Evolutionary conservation across 2,113 vertebrate species (phyloP).

Genomic region (Apteryx owenii): DNA sequence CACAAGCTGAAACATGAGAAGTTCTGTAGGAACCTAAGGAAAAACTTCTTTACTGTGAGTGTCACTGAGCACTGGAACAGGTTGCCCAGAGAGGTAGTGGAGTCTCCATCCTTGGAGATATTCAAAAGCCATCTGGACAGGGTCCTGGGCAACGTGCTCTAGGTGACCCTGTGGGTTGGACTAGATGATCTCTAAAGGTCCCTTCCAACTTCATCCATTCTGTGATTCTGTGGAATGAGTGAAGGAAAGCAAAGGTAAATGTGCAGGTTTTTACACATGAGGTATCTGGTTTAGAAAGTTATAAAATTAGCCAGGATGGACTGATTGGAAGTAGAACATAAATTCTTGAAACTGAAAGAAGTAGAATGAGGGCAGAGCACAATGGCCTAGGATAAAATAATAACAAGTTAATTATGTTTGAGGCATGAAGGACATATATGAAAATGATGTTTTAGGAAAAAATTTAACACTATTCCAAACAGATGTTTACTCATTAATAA

Average conservation of each 20-base stretch:
- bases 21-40: too few relatives aligned
- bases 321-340: neutral
- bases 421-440: fast-evolving
- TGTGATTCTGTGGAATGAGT: neutral
- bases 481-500: neutral
- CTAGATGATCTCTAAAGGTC: neutral
- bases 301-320: neutral
- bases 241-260: neutral
- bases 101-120: too few relatives aligned
- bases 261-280: neutral
- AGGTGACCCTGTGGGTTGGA: too few relatives aligned
- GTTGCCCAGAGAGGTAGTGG: too few relatives aligned
- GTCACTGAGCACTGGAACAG: too few relatives aligned
- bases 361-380: neutral
- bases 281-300: neutral
- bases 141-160: too few relatives aligned
- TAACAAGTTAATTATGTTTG: neutral
- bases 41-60: too few relatives aligned
- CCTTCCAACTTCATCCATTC: neutral
- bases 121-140: too few relatives aligned
- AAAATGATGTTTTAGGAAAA: neutral
- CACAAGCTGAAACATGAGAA: too few relatives aligned
- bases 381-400: neutral
- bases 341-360: neutral
- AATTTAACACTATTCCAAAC: neutral